Evolutionary conservation across 2,888 invertebrate genomes (phyloP), one percentile per base, ranked within the genome.

Genomic region (Noctuana brunneofusca): DNA sequence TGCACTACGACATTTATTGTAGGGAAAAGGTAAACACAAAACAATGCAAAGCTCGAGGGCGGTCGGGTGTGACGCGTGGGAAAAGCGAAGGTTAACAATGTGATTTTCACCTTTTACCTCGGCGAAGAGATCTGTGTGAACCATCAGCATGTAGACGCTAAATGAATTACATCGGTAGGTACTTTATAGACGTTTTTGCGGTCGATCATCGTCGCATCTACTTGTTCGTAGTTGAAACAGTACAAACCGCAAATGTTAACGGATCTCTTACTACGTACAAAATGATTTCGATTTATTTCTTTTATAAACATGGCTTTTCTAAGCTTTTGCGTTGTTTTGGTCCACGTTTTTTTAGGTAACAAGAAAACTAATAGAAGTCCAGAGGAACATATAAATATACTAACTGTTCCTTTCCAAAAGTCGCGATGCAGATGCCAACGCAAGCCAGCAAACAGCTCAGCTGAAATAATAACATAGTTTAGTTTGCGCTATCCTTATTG

Each of bases 361-460:
- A n/a, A n/a, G n/a, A n/a, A n/a, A n/a, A n/a, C 1, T 1, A 16
- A 38, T 38, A 5, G 8, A 38, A 38, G 38, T 14, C 5, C 8
- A 27, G 24, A 24, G 0, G 24, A 24, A 24, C 1, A 24, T 24
- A 38, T 52, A 18, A 49, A 22, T 30, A 84, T 89, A 91, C 91
- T 90, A 83, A 91, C 91, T 90, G 90, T 86, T 90, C 88, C 79
- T 81, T 77, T 79, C 90, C 90, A 80, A 91, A 91, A 81, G 91
- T 91, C 83, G 90, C 90, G 76, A 83, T 75, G 87, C 87, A 84
- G 82, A 87, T 80, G 72, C 87, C 88, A 83, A 86, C 72, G 81
- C 83, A 77, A 81, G 87, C 86, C 81, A 89, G 86, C 69, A 90
- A 78, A 75, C 87, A 82, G 86, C 84, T 80, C 70, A 89, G 82